Conservation (phyloP, 1,140 invertebrate genomes). For the Lordiphosa collinella region DNA sequence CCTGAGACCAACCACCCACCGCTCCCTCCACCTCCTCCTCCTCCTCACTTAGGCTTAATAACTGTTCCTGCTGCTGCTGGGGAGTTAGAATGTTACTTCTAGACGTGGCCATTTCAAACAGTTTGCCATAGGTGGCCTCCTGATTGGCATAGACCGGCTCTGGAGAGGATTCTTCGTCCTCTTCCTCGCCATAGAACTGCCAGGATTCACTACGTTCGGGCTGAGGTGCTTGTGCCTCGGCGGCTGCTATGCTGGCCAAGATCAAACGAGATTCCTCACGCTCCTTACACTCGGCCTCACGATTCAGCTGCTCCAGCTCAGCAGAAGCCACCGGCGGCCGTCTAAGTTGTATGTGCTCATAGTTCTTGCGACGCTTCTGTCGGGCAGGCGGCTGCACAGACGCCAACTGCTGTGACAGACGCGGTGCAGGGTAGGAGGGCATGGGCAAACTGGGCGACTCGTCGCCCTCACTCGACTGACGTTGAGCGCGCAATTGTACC, state of each 20-base stretch:
- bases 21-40: constrained; percentile 68
- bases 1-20: constrained; percentile 44
- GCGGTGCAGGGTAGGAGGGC: constrained; percentile 65
- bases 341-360: constrained; percentile 65
- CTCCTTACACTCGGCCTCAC: constrained; percentile 30
- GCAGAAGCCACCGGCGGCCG: constrained; percentile 57
- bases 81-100: constrained; percentile 47
- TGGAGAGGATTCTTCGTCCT: constrained; percentile 27
- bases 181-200: constrained; percentile 56
- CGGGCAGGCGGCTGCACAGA: constrained; percentile 39
- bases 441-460: constrained; percentile 50
- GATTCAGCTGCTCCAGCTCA: constrained; percentile 58
- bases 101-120: constrained; percentile 70
- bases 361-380: constrained; percentile 65
- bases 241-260: constrained; percentile 40
- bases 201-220: constrained; percentile 75
- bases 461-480: constrained; percentile 19
- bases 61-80: constrained; percentile 23
- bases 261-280: constrained; percentile 57
- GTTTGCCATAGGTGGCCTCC: constrained; percentile 67
- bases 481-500: constrained; percentile 44
- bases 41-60: constrained; percentile 48
- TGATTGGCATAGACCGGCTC: constrained; percentile 77
- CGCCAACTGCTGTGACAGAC: constrained; percentile 47
- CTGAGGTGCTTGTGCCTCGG: constrained; percentile 49